Percentiles rank a stretch among this genome's conserved stretches.
Conservation (phyloP, 2,113 vertebrate genomes). For the Onychorhynchus coronatus region DNA sequence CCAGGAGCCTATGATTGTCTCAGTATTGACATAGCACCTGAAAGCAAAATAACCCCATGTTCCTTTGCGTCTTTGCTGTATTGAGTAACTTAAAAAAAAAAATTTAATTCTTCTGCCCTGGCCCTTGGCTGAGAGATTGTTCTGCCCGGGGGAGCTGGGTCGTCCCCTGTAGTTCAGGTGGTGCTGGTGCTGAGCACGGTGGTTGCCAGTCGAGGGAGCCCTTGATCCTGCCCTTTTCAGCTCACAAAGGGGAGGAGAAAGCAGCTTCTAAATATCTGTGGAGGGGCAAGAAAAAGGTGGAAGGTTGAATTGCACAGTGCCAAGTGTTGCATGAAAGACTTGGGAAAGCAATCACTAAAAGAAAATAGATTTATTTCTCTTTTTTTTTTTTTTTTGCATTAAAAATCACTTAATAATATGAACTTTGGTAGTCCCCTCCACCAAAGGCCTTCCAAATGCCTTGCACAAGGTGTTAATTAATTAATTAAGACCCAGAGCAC, state of each 20-base stretch:
- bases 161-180: background rate
- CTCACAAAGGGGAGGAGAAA: background rate
- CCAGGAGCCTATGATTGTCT: background rate
- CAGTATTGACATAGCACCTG: rapidly evolving
- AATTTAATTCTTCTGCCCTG: background rate
- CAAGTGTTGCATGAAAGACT: background rate
- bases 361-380: background rate
- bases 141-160: background rate
- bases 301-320: background rate
- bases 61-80: background rate
- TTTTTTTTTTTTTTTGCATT: background rate
- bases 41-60: rapidly evolving
- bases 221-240: background rate
- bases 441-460: background rate
- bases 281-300: background rate
- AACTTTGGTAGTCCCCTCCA: background rate
- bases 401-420: background rate
- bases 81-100: background rate
- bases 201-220: background rate
- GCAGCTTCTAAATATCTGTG: background rate
- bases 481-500: slow-evolving; percentile 60
- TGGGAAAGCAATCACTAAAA: background rate
- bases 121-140: background rate
- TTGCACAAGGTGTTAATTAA: slow-evolving; percentile 33
- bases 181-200: rapidly evolving